Percentiles rank a stretch among this genome's conserved stretches.
phyloP scores from a whole-genome alignment of 37 sponge, comb jelly and placozoan species.

The Oopsacas minuta region DNA sequence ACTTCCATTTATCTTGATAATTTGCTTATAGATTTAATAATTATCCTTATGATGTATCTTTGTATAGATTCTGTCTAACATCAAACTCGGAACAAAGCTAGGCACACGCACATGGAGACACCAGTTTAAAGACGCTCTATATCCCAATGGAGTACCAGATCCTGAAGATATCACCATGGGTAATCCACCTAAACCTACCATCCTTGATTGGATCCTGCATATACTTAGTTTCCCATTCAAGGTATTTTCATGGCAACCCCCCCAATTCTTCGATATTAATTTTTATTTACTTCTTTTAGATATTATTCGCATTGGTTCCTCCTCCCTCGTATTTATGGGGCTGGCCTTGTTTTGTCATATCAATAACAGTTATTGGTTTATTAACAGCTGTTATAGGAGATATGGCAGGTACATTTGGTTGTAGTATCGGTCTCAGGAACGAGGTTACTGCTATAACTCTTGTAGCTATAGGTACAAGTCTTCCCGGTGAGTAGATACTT shows the following conservation, averaged over 20 bases:
- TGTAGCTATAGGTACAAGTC: conserved; percentile 48
- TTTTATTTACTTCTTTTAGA: neutral
- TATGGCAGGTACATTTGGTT: conserved; percentile 34
- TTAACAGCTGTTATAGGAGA: conserved; percentile 38
- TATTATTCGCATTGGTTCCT: conserved; percentile 17
- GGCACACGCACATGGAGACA: conserved; percentile 20
- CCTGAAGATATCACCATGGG: neutral
- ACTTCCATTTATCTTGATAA: too few relatives aligned
- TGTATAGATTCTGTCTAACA: neutral
- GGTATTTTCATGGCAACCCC: too few relatives aligned
- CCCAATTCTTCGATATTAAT: neutral
- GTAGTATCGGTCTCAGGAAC: conserved; percentile 27
- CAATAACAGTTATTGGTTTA: conserved; percentile 32
- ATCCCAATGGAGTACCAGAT: conserved; percentile 20
- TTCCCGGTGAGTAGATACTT: conserved; percentile 24
- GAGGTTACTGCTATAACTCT: conserved; percentile 52
- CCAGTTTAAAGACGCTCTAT: conserved; percentile 18
- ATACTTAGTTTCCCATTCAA: conserved; percentile 20
- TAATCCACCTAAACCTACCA: neutral
- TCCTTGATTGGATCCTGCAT: conserved; percentile 21
- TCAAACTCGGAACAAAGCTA: neutral
- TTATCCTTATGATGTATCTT: neutral
- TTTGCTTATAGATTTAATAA: conserved; percentile 1
- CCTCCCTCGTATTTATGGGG: conserved; percentile 19
- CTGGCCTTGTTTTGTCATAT: conserved; percentile 40